phyloP scores from a whole-genome alignment of 1,140 invertebrate species.

The Heliconius nattereri region DNA sequence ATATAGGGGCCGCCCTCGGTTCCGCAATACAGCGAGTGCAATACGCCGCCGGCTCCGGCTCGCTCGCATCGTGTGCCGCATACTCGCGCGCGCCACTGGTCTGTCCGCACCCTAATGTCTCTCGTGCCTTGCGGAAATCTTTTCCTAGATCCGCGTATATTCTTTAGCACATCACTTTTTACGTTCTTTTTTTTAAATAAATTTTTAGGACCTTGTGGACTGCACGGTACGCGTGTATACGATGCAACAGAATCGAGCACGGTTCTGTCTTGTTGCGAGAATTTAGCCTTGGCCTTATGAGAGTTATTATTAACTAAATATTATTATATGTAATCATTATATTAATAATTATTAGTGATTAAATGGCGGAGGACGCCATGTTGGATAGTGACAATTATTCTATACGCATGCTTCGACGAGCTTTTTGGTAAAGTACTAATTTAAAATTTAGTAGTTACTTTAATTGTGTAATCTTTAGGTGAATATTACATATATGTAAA shows the following conservation, averaged over 20 bases:
- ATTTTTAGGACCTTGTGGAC: constrained; percentile 14
- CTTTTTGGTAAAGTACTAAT: constrained; percentile 81
- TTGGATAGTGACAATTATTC: constrained; percentile 77
- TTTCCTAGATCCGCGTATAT: constrained; percentile 43
- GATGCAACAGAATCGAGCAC: constrained; percentile 64
- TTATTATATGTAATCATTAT: constrained; percentile 73
- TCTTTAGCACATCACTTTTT: constrained; percentile 25
- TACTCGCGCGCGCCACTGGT: constrained; percentile 18
- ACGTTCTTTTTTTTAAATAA: constrained; percentile 24
- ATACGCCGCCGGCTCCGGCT: constrained; percentile 51
- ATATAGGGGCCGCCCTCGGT: constrained; percentile 54
- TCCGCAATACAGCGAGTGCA: constrained; percentile 51
- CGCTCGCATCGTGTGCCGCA: constrained; percentile 46
- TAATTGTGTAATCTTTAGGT: constrained; percentile 79
- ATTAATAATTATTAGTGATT: constrained; percentile 68
- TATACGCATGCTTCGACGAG: constrained; percentile 81
- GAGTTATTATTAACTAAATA: constrained; percentile 60
- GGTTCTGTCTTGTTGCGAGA: constrained; percentile 77
- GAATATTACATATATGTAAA: constrained; percentile 59
- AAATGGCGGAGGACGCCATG: constrained; percentile 67
- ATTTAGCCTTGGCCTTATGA: constrained; percentile 81
- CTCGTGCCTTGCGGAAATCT: constrained; percentile 70
- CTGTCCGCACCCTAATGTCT: constrained; percentile 57
- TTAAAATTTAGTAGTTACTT: constrained; percentile 79
- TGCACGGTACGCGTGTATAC: constrained; percentile 41